phyloP scores from a whole-genome alignment of 2,113 vertebrate species.

The Oostethus manadensis region DNA sequence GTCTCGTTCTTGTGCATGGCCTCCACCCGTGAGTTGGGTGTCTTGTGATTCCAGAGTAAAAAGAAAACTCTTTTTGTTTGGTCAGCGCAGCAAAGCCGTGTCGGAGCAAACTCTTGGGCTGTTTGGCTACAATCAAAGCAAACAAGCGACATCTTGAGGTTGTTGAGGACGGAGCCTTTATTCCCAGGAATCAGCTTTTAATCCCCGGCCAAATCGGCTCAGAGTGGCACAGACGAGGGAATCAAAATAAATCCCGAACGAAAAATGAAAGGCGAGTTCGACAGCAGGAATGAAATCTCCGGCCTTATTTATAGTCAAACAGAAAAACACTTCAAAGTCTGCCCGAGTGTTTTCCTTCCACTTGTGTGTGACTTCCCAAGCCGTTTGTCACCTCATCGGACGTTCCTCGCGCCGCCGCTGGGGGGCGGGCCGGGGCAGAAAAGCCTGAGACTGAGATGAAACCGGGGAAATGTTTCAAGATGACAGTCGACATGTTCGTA shows the following conservation, averaged over 20 bases:
- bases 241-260: conserved; percentile 30
- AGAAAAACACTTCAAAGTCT: conserved; percentile 15
- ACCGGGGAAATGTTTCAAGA: not conserved
- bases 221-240: conserved; percentile 11
- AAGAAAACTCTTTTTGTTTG: no score
- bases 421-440: conserved; percentile 53
- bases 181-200: conserved; percentile 17
- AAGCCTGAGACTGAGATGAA: not conserved
- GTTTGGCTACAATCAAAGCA: not conserved
- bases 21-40: no score
- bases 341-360: not conserved
- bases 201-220: conserved; percentile 14
- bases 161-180: conserved; percentile 22
- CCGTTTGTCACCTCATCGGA: not conserved
- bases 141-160: conserved; percentile 10
- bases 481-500: conserved; percentile 8
- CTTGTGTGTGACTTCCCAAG: not conserved
- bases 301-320: conserved; percentile 8
- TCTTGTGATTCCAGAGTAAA: no score
- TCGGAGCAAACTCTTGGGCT: not conserved
- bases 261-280: conserved; percentile 19
- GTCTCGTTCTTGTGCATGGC: no score
- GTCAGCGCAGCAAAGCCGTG: no score
- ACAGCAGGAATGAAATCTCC: conserved; percentile 23
- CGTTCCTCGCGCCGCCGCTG: conserved; percentile 43